Base-by-base conservation (phyloP, 2,113 vertebrate genomes). In the Macrotus californicus region DNA sequence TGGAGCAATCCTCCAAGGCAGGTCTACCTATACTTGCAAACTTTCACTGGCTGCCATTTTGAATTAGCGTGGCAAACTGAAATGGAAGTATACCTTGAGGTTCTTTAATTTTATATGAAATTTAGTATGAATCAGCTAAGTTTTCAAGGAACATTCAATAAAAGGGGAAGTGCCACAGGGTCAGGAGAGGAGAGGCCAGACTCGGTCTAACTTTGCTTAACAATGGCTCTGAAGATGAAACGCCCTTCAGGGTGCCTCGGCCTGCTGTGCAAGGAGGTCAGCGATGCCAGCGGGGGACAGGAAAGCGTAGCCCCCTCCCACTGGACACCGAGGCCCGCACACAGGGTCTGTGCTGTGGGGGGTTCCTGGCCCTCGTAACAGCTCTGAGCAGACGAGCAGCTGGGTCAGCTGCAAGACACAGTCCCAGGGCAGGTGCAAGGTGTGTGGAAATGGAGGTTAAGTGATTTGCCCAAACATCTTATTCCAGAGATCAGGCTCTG, bases 91-190 rank as follows among this genome's bases (percentile, higher is more conserved):
- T 36, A 36, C 24, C 9, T 46, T 91, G 80, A 56, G 34, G 16
- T 88, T 31, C n/a, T 75, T 91, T 56, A 61, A 41, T 92, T 94
- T 90, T 84, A 75, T 75, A 88, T 43, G 88, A 81, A 43, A 84
- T 85, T 66, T 88, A 66, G 12, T 77, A 64, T 7, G 1, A 54
- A 66, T 85, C 10, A 21, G 54, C 36, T 64, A 87, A 77, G 41
- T 70, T 82, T 89, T 66, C 7, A 56, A 12, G 48, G 66, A 85
- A 54, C 19, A 13, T 52, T 67, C 50, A 22, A 92, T 82, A 64
- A 96, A 92, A 86, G 43, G 86, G 24, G 36, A 31, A 90, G 46
- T 29, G 7, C 3, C 31, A n/a, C 66, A 87, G 50, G 41, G 46
- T 72, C 34, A 43, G 29, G 54, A 72, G 56, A 92, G 86, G 83